phyloP scores from a whole-genome alignment of 1,140 invertebrate species.

The Drosophila eugracilis region DNA sequence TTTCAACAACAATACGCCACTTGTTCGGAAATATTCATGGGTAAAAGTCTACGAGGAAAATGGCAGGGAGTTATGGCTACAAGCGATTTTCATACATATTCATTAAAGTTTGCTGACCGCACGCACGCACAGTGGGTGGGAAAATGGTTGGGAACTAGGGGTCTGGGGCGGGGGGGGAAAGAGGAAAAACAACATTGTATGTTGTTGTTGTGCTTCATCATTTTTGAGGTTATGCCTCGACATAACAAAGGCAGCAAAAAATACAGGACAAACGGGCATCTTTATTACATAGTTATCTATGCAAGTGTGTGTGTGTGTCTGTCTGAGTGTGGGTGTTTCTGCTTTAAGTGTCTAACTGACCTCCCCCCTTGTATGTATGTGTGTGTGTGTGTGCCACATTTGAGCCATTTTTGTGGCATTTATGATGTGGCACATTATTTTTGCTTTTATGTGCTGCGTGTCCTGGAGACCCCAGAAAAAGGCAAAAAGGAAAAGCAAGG shows the following conservation, averaged over 20 bases:
- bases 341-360: slow-evolving; percentile 45
- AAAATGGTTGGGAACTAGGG: background rate
- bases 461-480: slow-evolving; percentile 10
- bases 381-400: slow-evolving; percentile 22
- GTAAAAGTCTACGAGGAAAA: slow-evolving; percentile 5
- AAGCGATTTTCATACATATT: slow-evolving; percentile 81
- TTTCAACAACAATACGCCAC: slow-evolving; percentile 40
- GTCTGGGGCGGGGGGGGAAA: slow-evolving; percentile 1
- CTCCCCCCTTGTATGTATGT: background rate
- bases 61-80: slow-evolving; percentile 41
- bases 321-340: slow-evolving; percentile 22
- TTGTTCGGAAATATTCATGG: slow-evolving; percentile 65
- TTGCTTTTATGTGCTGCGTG: slow-evolving; percentile 75
- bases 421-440: slow-evolving; percentile 81
- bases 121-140: slow-evolving; percentile 52
- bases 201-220: slow-evolving; percentile 74
- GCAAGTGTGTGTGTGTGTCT: slow-evolving; percentile 30
- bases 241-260: slow-evolving; percentile 33
- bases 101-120: slow-evolving; percentile 82
- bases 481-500: background rate
- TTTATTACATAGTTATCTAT: slow-evolving; percentile 67
- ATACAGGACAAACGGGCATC: slow-evolving; percentile 57
- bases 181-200: slow-evolving; percentile 26
- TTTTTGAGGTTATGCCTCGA: slow-evolving; percentile 70
- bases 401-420: slow-evolving; percentile 80